Evolutionary conservation across 1,140 invertebrate species (phyloP).

Genomic region (Bombus cullumanus): DNA sequence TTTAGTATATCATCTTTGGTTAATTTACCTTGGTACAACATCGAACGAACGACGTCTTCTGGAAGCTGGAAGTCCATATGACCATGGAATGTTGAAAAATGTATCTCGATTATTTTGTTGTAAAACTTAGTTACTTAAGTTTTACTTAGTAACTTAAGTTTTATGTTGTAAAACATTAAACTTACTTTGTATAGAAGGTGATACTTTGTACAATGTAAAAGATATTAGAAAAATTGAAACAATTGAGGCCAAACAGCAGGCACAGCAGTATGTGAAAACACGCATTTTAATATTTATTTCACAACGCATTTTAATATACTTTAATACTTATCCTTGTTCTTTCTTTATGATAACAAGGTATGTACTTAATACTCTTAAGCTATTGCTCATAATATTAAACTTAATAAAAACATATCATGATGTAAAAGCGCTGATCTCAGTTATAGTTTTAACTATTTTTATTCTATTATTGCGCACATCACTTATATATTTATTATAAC

Average conservation of each 20-base stretch:
- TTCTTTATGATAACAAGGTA: background rate
- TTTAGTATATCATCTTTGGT: slow-evolving; percentile 79
- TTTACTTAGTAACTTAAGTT: no score
- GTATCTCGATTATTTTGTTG: slow-evolving; percentile 75
- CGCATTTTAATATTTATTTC: slow-evolving; percentile 32
- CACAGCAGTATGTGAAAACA: slow-evolving; percentile 28
- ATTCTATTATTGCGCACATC: slow-evolving; percentile 55
- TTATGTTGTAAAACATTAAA: slow-evolving; percentile 1
- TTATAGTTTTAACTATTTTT: slow-evolving; percentile 40
- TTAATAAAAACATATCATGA: slow-evolving; percentile 30
- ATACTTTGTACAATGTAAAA: slow-evolving; percentile 28
- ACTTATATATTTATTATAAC: slow-evolving; percentile 74
- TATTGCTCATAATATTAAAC: slow-evolving; percentile 19
- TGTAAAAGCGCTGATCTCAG: slow-evolving; percentile 5
- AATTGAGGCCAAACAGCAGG: slow-evolving; percentile 24
- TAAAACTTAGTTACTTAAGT: slow-evolving; percentile 64
- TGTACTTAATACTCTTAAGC: slow-evolving; percentile 12
- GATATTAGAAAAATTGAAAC: slow-evolving; percentile 28
- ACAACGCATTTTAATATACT: slow-evolving; percentile 19
- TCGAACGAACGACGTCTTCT: slow-evolving; percentile 74
- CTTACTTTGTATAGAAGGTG: slow-evolving; percentile 39
- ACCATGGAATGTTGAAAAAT: slow-evolving; percentile 71
- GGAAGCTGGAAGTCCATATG: slow-evolving; percentile 58
- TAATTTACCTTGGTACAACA: slow-evolving; percentile 77
- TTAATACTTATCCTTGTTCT: slow-evolving; percentile 16